phyloP scores from a whole-genome alignment of 2,113 vertebrate species.

The Ceratotherium simum region DNA sequence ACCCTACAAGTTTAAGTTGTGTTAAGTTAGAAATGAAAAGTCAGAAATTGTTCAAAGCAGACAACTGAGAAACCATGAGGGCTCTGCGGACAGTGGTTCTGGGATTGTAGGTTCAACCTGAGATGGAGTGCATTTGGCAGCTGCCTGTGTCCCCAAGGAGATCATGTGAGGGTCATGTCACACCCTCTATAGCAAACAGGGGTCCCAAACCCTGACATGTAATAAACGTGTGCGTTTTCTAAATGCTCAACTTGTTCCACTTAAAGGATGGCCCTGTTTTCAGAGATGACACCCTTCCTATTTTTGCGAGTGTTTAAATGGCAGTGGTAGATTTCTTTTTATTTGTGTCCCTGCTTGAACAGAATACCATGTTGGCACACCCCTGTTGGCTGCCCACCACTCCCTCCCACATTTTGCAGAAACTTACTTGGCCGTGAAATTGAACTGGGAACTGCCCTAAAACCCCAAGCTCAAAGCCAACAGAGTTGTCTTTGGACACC shows the following conservation, averaged over 20 bases:
- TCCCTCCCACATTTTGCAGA: not conserved
- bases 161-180: not conserved
- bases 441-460: not conserved
- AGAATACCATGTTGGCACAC: not conserved
- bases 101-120: not conserved
- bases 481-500: not conserved
- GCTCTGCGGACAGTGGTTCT: not conserved
- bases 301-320: not conserved
- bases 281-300: not conserved
- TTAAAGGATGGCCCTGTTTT: not conserved
- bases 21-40: not conserved
- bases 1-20: no score
- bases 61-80: not conserved
- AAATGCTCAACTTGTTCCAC: not conserved
- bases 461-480: not conserved
- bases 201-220: not conserved
- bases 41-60: not conserved
- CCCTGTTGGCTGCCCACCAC: not conserved
- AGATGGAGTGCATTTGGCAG: not conserved
- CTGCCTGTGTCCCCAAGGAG: not conserved
- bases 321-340: not conserved
- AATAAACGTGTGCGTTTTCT: not conserved
- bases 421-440: not conserved
- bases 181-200: no score
- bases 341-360: not conserved